phyloP scores from a whole-genome alignment of 2,888 invertebrate genomes.

The Erynnis tages region DNA sequence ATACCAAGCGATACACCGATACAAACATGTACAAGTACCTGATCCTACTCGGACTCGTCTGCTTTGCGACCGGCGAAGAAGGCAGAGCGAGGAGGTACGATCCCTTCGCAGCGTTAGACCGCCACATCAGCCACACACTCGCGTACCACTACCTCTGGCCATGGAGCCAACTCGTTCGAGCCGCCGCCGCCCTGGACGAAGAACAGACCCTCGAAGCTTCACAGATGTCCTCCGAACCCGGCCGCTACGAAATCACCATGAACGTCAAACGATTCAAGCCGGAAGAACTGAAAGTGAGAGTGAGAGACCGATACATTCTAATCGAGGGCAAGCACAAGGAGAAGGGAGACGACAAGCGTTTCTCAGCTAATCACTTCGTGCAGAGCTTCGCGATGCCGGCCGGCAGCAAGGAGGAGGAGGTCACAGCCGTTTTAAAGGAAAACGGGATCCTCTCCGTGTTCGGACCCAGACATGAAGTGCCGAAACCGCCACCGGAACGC shows the following conservation, averaged over 20 bases:
- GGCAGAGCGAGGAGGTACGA: constrained; percentile 49
- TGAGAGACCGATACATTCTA: constrained; percentile 65
- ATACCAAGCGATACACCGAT: too few relatives aligned
- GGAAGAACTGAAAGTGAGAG: constrained; percentile 65
- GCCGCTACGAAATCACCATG: constrained; percentile 59
- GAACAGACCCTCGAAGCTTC: constrained; percentile 63
- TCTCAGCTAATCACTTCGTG: constrained; percentile 67
- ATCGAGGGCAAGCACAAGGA: constrained; percentile 66
- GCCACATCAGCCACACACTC: constrained; percentile 61
- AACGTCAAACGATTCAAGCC: constrained; percentile 65
- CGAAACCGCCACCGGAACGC: constrained; percentile 66
- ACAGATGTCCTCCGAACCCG: constrained; percentile 57
- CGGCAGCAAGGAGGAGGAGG: constrained; percentile 66
- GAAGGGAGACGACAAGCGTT: constrained; percentile 49
- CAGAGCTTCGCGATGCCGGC: constrained; percentile 66
- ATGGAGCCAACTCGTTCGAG: constrained; percentile 65
- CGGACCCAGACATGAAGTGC: constrained; percentile 66
- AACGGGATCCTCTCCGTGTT: constrained; percentile 59
- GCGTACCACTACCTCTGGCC: constrained; percentile 70
- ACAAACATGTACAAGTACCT: constrained; percentile 61
- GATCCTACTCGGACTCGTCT: constrained; percentile 49
- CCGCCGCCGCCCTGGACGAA: constrained; percentile 56
- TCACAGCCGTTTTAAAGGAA: constrained; percentile 60
- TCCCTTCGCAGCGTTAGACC: constrained; percentile 62
- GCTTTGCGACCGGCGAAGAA: constrained; percentile 47